Base-by-base conservation (phyloP, 2,113 vertebrate genomes). In the Phasianus colchicus region DNA sequence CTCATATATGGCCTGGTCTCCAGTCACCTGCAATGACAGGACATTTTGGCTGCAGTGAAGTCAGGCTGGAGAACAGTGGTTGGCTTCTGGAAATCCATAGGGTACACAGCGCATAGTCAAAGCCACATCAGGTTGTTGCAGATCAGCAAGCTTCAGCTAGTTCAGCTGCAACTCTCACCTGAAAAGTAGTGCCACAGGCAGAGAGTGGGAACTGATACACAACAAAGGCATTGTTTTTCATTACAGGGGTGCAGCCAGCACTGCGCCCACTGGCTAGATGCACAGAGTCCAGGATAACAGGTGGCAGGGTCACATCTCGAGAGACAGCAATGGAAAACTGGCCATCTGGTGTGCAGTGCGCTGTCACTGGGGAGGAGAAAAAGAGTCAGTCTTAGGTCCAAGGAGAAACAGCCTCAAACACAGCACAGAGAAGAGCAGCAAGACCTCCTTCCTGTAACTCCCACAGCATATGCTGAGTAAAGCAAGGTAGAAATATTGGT, bases 191-290 rank as follows among this genome's bases (percentile, higher is more conserved):
- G 30, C 97, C 96, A 92, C 97, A 98, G 72, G 94, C 83, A 48
- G 96, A 95, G 34, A 97, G 77, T 0, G 96, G 95, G 38, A 97
- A 97, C 52, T 20, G 87, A 80, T 95, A 97, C 17, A 97, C 79
- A 42, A 94, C n/a, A 69, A 97, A 98, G 6, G 43, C 73, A 2
- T 7, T 64, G 29, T 80, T 98, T 52, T 77, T 83, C 30, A 71
- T 22, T 13, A 92, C 73, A n/a, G 97, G 97, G 17, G 40, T 36
- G 63, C 97, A 97, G 13, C 24, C 80, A n/a, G 61, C 19, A 58
- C 61, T 67, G 10, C 34, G 91, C 13, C 93, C 77, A 7, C 55
- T 71, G 45, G 73, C 81, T 83, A 98, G 67, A 2, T 15, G 88
- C 61, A 98, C 85, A 3, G 97, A 98, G 30, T 82, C 82, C 86